Percentiles rank a stretch among this genome's conserved stretches.
These are phyloP conservation scores for Pegea sp. DNA, from an alignment of 23 tunicate species.

Conservation along the genomic window DNA sequence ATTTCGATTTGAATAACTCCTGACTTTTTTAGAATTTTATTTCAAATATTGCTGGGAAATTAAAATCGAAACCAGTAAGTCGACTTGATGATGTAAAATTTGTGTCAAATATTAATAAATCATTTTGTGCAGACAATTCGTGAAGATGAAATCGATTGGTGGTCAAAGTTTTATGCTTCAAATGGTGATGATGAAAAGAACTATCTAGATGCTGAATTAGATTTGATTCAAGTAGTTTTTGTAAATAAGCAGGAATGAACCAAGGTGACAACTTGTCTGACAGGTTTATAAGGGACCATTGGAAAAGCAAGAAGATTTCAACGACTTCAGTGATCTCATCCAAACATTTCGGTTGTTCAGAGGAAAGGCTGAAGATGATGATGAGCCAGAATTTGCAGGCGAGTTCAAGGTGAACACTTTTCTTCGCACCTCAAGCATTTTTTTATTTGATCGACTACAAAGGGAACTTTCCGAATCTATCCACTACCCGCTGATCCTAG, in stretches of 20 bases:
- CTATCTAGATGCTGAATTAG: constrained; percentile 35
- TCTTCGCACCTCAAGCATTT: not conserved
- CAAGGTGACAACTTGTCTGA: not conserved
- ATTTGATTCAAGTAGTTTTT: constrained; percentile 37
- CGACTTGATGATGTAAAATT: not conserved
- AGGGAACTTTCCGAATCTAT: constrained; percentile 66
- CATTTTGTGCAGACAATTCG: constrained; percentile 9
- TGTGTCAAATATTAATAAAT: not conserved
- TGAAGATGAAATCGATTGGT: constrained; percentile 91
- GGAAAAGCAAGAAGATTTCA: constrained; percentile 49
- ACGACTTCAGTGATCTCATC: constrained; percentile 59
- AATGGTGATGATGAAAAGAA: constrained; percentile 53
- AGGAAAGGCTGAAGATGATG: constrained; percentile 46
- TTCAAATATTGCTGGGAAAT: not conserved
- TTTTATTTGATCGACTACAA: not conserved
- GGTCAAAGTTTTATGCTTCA: constrained; percentile 91
- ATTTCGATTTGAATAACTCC: too few relatives aligned
- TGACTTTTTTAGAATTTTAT: not conserved
- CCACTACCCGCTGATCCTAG: constrained; percentile 56
- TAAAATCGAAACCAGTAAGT: not conserved
- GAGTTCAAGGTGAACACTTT: constrained; percentile 39
- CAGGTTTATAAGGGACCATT: constrained; percentile 55
- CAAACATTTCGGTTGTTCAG: constrained; percentile 47
- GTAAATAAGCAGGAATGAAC: not conserved
- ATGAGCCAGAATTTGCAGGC: constrained; percentile 64